These are phyloP conservation scores for Phenganax stokvisi DNA, from an alignment of 92 coral and sea anemone genomes.

Conservation along the genomic window DNA sequence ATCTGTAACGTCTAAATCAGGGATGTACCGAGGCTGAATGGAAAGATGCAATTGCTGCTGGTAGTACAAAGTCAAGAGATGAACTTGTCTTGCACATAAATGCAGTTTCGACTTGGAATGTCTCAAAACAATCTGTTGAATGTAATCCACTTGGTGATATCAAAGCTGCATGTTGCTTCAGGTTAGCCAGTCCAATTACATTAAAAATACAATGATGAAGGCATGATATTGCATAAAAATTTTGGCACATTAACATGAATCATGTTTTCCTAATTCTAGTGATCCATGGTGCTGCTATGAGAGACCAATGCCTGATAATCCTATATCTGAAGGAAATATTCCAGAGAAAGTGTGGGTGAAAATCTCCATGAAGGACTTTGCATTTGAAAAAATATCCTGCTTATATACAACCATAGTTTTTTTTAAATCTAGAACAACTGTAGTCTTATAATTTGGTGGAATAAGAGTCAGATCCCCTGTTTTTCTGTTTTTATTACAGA, in stretches of 20 bases:
- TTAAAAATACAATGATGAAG: constrained; percentile 29
- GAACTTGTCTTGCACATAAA: constrained; percentile 30
- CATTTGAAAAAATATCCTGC: not conserved
- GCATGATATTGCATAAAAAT: constrained; percentile 8
- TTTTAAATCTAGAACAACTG: not conserved
- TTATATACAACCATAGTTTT: not conserved
- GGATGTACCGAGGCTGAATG: constrained; percentile 66
- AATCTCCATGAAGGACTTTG: not conserved
- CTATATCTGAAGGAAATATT: constrained; percentile 5
- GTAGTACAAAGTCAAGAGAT: constrained; percentile 42
- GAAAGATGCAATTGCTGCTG: constrained; percentile 56
- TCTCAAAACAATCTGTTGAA: not conserved
- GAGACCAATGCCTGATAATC: constrained; percentile 43
- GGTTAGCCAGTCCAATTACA: constrained; percentile 6
- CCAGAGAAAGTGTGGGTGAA: constrained; percentile 43
- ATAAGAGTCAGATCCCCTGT: no score
- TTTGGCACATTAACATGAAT: not conserved
- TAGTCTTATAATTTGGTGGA: no score
- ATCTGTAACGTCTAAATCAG: constrained; percentile 6
- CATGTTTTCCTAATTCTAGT: not conserved
- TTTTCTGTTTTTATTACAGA: constrained; percentile 36
- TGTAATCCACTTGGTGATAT: not conserved
- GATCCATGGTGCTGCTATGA: constrained; percentile 47
- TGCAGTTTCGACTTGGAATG: constrained; percentile 21
- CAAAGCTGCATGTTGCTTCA: constrained; percentile 23